Conservation (phyloP, 2,113 vertebrate genomes). For the Dromaius novaehollandiae region DNA sequence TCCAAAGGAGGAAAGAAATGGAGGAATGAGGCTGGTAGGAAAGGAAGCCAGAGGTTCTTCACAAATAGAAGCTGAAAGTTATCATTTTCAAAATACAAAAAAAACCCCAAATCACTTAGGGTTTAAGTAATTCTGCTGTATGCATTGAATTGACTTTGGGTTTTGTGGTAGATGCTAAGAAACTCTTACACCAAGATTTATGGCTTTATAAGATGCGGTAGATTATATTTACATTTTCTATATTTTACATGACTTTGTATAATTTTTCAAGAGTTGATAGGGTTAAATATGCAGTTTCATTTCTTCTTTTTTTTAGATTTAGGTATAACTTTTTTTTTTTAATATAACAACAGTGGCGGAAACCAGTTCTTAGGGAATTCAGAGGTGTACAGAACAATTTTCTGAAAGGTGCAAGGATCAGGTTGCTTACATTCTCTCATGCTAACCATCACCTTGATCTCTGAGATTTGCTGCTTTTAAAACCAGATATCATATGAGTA, state of each 20-base stretch:
- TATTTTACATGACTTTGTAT: neutral
- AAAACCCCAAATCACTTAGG: neutral
- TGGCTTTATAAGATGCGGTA: neutral
- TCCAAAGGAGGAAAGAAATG: neutral
- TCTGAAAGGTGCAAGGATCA: neutral
- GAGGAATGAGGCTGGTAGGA: neutral
- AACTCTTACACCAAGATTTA: neutral
- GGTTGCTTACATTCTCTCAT: neutral
- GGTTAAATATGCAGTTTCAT: neutral
- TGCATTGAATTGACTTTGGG: neutral
- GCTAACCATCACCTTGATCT: neutral
- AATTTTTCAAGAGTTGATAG: neutral
- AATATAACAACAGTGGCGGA: neutral
- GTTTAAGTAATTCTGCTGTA: neutral
- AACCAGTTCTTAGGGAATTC: neutral
- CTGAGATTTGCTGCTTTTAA: neutral
- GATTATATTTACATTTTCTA: neutral
- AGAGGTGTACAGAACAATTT: neutral
- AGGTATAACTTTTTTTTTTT: neutral
- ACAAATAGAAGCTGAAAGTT: neutral
- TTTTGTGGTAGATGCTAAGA: neutral
- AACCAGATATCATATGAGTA: fast-evolving
- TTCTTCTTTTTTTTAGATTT: neutral
- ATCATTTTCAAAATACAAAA: neutral
- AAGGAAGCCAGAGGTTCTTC: neutral